Percentiles rank a stretch among this genome's conserved stretches.
Conservation (phyloP, 2,797 vertebrate genomes). For the Tauraco hartlaubi region DNA sequence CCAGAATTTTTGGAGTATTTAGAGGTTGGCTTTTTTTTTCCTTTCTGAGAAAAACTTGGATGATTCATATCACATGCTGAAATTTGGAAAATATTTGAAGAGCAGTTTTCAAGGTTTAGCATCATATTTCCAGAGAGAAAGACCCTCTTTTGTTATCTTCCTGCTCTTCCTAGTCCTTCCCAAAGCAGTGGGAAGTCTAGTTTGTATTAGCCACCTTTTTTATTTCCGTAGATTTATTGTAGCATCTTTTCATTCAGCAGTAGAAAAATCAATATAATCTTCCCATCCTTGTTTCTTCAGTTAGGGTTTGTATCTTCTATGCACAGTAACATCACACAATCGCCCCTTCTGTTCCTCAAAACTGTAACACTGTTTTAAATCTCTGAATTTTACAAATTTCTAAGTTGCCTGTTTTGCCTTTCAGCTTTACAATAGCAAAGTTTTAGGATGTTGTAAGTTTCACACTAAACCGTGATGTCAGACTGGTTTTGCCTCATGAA, state of each 20-base stretch:
- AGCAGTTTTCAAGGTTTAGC: not conserved
- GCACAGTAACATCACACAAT: not conserved
- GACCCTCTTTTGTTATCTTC: not conserved
- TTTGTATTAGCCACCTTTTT: not conserved
- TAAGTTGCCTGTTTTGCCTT: not conserved
- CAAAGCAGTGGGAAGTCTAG: not conserved
- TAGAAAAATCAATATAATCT: not conserved
- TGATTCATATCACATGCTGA: not conserved
- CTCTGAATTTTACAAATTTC: not conserved
- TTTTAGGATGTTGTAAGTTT: not conserved
- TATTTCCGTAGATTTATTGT: not conserved
- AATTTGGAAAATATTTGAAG: not conserved
- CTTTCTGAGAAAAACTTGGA: not conserved
- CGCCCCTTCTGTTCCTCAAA: accelerated
- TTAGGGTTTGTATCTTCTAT: not conserved
- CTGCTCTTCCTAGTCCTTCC: not conserved
- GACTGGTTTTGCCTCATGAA: not conserved
- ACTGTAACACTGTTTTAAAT: not conserved
- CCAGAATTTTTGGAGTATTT: not conserved
- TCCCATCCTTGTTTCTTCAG: not conserved
- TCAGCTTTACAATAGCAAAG: not conserved
- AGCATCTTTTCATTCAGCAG: not conserved
- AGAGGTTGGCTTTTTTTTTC: not conserved
- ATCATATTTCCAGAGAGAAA: not conserved
- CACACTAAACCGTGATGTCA: not conserved